Percentiles rank a stretch among this genome's conserved stretches.
phyloP scores from a whole-genome alignment of 2,888 invertebrate species.

The Petrolisthes cinctipes region DNA sequence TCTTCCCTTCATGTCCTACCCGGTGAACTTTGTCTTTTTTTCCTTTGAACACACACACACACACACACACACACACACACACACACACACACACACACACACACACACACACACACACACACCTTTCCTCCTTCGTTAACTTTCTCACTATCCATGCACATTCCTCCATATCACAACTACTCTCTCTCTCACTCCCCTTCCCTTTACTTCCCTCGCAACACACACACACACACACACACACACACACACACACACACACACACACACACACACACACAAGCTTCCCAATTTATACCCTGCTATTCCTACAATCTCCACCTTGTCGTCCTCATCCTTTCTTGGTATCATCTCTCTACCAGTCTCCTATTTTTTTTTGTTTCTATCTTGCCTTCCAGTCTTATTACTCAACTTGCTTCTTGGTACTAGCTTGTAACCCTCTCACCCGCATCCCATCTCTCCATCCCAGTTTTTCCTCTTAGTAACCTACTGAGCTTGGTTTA shows the following conservation, averaged over 20 bases:
- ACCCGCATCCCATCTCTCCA: too few species aligned
- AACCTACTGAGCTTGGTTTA: too few species aligned
- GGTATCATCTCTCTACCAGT: too few species aligned
- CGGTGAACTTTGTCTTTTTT: neutral
- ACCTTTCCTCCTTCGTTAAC: neutral
- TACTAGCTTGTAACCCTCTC: too few species aligned
- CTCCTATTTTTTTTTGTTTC: too few species aligned
- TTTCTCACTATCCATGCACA: neutral
- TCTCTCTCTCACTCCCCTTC: neutral
- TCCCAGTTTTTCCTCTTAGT: too few species aligned
- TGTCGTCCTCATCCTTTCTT: too few species aligned
- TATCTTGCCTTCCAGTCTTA: too few species aligned
- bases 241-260: conserved; percentile 7
- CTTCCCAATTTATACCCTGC: neutral
- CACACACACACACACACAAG: conserved; percentile 2
- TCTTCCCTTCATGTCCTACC: too few species aligned
- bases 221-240: conserved; percentile 1
- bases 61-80: neutral
- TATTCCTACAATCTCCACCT: neutral
- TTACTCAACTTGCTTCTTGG: too few species aligned
- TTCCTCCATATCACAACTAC: neutral
- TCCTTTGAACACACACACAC: neutral
- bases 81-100: neutral
- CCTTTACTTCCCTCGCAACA: neutral
- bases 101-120: neutral